Evolutionary conservation across 2,113 vertebrate species (phyloP).

Genomic region (Hippolais icterina): DNA sequence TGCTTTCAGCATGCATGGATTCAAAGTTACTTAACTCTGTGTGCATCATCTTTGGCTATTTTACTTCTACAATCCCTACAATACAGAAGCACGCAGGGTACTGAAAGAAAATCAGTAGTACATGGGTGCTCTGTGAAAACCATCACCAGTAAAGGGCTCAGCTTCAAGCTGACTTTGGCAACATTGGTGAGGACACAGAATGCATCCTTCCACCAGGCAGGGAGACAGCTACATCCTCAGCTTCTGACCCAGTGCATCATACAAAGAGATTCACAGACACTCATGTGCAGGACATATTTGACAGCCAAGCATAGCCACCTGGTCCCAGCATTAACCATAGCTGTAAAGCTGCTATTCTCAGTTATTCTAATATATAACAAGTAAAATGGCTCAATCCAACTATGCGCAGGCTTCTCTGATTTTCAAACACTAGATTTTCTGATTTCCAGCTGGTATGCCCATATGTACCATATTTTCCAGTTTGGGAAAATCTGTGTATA

Average conservation of each 20-base stretch:
- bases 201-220: not conserved
- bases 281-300: accelerated
- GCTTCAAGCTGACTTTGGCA: not conserved
- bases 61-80: not conserved
- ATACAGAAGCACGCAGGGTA: not conserved
- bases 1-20: not conserved
- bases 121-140: not conserved
- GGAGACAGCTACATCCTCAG: not conserved
- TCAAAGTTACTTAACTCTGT: not conserved
- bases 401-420: not conserved
- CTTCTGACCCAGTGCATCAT: not conserved
- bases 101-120: not conserved
- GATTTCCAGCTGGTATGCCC: not conserved
- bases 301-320: not conserved
- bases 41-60: not conserved
- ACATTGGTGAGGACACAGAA: not conserved
- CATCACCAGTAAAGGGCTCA: not conserved
- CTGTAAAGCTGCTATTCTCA: not conserved
- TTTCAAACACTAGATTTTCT: not conserved
- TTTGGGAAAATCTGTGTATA: not conserved
- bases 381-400: not conserved
- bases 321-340: not conserved
- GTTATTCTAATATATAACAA: not conserved
- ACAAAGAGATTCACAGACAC: not conserved
- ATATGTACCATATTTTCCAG: not conserved